Evolutionary conservation across 2,888 invertebrate species (phyloP), one percentile per base, ranked within the genome.

Genomic region (Acrobasis repandana): DNA sequence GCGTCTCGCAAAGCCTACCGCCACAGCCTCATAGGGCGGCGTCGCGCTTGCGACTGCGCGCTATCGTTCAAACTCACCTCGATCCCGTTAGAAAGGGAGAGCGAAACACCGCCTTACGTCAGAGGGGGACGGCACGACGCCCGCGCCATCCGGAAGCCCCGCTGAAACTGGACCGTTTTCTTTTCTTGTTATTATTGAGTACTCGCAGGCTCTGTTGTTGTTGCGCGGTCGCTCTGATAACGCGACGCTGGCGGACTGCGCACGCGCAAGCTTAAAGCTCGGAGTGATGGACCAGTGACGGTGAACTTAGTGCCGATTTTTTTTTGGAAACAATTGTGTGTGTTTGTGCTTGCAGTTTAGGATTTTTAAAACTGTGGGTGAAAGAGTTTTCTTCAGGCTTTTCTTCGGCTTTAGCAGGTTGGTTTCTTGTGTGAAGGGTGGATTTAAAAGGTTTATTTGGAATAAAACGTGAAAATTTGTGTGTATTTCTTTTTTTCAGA

Each of bases 141-240:
- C 82, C 85, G 83, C 85, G 85, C 86, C 90, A 90, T 90, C 91
- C 91, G 91, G 91, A 92, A 91, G 91, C 89, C 90, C 84, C 82
- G 85, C 92, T 92, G 92, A 92, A 92, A 92, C 92, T 92, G 92
- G 92, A 91, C 92, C 92, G 92, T 92, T 91, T 92, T 92, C 91
- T 92, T 92, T 92, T 91, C 91, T 91, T 92, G 91, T 92, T 91
- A 88, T 90, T 91, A 91, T 91, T 91, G 90, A 90, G 91, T 90
- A 80, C 83, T 86, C 89, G 88, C 87, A 89, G 88, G 90, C 86
- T 90, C 90, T 91, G 91, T 91, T 91, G 91, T 91, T 90, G 90
- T 90, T 89, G 90, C 85, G 85, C 87, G 83, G 87, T 84, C 85
- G 85, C 86, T 83, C 87, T 91, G 92, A 92, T 92, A 92, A 92